Evolutionary conservation across 2,888 invertebrate genomes (phyloP).

Genomic region (Stegophylla sp.): DNA sequence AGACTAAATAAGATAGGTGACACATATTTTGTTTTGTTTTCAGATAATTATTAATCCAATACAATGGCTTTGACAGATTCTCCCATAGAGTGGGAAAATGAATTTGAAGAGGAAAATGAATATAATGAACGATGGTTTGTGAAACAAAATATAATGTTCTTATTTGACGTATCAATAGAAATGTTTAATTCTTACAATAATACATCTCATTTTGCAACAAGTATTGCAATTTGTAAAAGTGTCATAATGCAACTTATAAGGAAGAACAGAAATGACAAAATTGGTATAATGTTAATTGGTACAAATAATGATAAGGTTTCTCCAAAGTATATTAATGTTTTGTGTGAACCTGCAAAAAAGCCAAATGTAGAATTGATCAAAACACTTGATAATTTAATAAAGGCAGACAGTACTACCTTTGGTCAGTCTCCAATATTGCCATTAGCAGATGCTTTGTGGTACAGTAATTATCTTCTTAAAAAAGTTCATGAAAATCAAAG

Average conservation of each 20-base stretch:
- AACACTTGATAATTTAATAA: conserved; percentile 26
- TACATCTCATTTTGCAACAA: conserved; percentile 8
- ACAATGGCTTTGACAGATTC: conserved; percentile 23
- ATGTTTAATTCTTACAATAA: conserved; percentile 30
- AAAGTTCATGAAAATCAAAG: conserved; percentile 49
- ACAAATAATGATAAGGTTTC: conserved; percentile 35
- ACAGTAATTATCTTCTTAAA: conserved; percentile 52
- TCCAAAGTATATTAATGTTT: conserved; percentile 35
- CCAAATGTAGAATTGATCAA: conserved; percentile 23
- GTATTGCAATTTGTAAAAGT: conserved; percentile 33
- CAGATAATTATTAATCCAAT: neutral
- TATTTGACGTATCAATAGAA: conserved; percentile 43
- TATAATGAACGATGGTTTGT: conserved; percentile 34
- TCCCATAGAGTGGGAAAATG: conserved; percentile 37
- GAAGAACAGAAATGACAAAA: conserved; percentile 39
- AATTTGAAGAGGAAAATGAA: neutral
- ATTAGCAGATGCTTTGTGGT: conserved; percentile 57
- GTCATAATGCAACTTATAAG: conserved; percentile 27
- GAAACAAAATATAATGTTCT: conserved; percentile 38
- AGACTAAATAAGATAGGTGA: too few species aligned
- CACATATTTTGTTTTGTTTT: conserved; percentile 10
- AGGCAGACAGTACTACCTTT: neutral
- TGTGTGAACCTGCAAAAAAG: conserved; percentile 15
- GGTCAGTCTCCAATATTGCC: conserved; percentile 22
- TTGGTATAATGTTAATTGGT: conserved; percentile 47